Conservation (phyloP, 2,888 invertebrate genomes). For the Thysanoteuthis rhombus region DNA sequence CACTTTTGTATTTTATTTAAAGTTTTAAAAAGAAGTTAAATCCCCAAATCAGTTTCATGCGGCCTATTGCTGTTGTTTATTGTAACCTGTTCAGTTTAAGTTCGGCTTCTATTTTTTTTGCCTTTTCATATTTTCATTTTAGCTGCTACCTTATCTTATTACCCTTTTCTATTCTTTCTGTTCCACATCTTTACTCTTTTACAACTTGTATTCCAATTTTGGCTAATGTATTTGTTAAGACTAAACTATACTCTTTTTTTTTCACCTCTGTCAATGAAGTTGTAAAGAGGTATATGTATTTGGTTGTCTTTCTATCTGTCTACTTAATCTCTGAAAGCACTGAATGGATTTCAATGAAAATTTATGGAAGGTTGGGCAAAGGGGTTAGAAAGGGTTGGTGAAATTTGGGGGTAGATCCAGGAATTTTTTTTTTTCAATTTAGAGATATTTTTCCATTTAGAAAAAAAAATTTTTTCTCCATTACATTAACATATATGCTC, state of each 20-base stretch:
- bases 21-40: background rate
- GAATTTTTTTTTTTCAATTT: too few species aligned
- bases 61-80: conserved; percentile 13
- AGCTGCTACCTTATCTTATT: background rate
- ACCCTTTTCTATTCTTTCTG: background rate
- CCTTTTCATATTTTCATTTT: background rate
- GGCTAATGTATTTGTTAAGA: background rate
- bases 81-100: background rate
- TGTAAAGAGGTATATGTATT: too few species aligned
- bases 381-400: too few species aligned
- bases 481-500: too few species aligned
- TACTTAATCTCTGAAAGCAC: too few species aligned
- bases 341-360: too few species aligned
- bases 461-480: too few species aligned
- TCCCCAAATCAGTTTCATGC: conserved; percentile 28
- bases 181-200: background rate
- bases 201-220: background rate
- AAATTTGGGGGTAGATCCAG: too few species aligned
- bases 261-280: too few species aligned
- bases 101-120: background rate
- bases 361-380: too few species aligned
- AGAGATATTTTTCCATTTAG: too few species aligned
- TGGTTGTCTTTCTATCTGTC: too few species aligned
- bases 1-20: conserved; percentile 19
- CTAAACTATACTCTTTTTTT: background rate